Conservation (phyloP, 2,797 vertebrate species). For the Synaphobranchus kaupii region DNA sequence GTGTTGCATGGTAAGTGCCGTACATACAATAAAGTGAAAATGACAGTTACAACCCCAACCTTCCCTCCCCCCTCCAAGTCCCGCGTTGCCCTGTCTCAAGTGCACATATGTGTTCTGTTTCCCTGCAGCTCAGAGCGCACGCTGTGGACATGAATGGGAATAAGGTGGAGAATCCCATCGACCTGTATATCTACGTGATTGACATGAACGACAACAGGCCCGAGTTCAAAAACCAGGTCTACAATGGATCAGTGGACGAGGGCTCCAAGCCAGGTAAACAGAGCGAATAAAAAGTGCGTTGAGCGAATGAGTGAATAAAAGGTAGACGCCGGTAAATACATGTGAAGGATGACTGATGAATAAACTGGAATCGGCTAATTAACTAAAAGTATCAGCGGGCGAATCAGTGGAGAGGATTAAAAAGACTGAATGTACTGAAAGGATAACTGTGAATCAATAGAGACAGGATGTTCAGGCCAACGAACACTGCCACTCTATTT, state of each 20-base stretch:
- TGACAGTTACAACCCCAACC: background rate
- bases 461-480: slow-evolving; percentile 37
- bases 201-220: slow-evolving; percentile 96
- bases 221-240: slow-evolving; percentile 89
- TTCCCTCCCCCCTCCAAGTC: background rate
- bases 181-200: slow-evolving; percentile 95
- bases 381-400: background rate
- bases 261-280: slow-evolving; percentile 89
- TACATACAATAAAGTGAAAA: background rate
- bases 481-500: slow-evolving; percentile 40
- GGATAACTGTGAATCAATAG: background rate
- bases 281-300: background rate
- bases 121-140: slow-evolving; percentile 84
- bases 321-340: background rate
- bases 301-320: background rate
- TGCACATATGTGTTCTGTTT: background rate
- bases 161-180: slow-evolving; percentile 95
- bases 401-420: slow-evolving; percentile 12
- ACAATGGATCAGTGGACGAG: slow-evolving; percentile 93
- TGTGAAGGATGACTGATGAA: background rate
- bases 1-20: background rate
- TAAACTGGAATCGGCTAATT: background rate
- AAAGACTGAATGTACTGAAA: background rate
- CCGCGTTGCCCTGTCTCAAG: background rate
- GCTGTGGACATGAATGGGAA: slow-evolving; percentile 96